These are phyloP conservation scores for Ectemnius continuus DNA, from an alignment of 2,888 invertebrate genomes.

Conservation along the genomic window DNA sequence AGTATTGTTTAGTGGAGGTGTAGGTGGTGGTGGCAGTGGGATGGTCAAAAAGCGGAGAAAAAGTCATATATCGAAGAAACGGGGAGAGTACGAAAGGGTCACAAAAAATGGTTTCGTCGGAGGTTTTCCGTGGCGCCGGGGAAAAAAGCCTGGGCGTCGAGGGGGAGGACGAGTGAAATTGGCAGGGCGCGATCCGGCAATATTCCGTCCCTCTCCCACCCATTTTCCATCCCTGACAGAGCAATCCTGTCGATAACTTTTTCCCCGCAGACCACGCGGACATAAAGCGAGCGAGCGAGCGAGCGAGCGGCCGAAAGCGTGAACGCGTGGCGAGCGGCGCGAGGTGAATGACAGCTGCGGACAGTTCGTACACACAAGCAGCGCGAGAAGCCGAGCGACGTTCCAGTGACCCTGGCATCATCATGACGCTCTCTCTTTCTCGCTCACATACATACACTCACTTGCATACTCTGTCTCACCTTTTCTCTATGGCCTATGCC, in stretches of 20 bases:
- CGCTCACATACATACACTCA: background rate
- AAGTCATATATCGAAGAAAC: background rate
- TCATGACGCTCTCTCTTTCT: conserved; percentile 19
- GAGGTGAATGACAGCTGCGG: conserved; percentile 64
- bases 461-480: background rate
- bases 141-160: no score
- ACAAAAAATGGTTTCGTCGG: no score
- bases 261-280: conserved; percentile 39
- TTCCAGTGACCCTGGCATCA: conserved; percentile 65
- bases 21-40: no score
- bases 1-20: no score
- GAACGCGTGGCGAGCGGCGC: conserved; percentile 46
- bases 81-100: background rate
- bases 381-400: conserved; percentile 32
- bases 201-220: conserved; percentile 2
- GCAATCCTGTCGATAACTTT: conserved; percentile 31
- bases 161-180: background rate
- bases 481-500: conserved; percentile 1
- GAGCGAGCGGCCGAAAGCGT: background rate
- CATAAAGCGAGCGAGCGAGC: conserved; percentile 14
- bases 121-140: no score
- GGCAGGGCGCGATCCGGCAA: background rate
- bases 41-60: background rate
- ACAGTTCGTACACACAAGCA: conserved; percentile 61
- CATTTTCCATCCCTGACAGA: conserved; percentile 24